These are phyloP conservation scores for Dicrurus megarhynchus DNA, from an alignment of 2,113 vertebrate genomes.

Conservation along the genomic window DNA sequence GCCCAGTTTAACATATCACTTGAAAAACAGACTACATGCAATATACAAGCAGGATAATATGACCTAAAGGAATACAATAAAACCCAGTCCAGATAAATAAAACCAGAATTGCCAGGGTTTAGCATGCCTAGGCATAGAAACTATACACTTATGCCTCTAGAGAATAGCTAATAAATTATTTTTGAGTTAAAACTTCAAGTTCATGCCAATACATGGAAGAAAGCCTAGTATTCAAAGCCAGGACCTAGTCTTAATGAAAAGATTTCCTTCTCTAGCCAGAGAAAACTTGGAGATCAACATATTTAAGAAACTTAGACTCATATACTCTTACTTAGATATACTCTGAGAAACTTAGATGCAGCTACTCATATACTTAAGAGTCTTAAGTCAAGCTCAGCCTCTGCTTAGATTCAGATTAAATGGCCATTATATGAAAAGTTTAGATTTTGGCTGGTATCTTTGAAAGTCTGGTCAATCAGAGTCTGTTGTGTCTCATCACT, in stretches of 20 bases:
- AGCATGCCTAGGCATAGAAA: slow-evolving; percentile 51
- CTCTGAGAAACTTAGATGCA: neutral
- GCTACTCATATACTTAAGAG: neutral
- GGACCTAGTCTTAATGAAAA: neutral
- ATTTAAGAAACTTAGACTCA: neutral
- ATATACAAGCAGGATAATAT: slow-evolving; percentile 38
- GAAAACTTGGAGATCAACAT: neutral
- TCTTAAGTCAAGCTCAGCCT: neutral
- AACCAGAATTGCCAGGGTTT: slow-evolving; percentile 51
- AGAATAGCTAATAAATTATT: slow-evolving; percentile 49
- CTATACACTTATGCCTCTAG: slow-evolving; percentile 10
- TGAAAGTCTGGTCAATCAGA: neutral
- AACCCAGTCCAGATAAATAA: slow-evolving; percentile 55
- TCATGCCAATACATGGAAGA: neutral
- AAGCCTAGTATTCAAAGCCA: neutral
- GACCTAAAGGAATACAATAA: slow-evolving; percentile 54
- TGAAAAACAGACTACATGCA: slow-evolving; percentile 55
- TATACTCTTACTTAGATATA: neutral
- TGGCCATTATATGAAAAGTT: neutral
- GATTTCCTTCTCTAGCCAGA: neutral
- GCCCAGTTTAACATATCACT: slow-evolving; percentile 36
- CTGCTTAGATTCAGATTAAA: neutral
- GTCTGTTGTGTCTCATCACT: neutral
- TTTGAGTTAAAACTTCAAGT: slow-evolving; percentile 15
- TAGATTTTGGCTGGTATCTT: neutral